Conservation (phyloP, 2,797 vertebrate genomes). For the Cirrhinus molitorella region DNA sequence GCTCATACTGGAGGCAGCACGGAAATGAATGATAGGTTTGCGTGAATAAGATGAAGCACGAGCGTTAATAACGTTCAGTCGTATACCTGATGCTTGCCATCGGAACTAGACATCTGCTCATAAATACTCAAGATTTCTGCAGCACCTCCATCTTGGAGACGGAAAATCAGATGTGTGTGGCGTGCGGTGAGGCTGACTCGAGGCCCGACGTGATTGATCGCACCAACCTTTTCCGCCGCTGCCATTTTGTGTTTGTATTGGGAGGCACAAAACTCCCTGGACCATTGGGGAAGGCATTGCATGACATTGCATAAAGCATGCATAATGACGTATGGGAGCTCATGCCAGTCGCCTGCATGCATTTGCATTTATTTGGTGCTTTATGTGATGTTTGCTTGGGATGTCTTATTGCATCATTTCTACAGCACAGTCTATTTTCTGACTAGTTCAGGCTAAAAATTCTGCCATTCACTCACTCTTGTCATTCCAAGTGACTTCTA, state of each 20-base stretch:
- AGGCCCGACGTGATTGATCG: slow-evolving; percentile 5
- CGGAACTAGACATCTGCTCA: slow-evolving; percentile 23
- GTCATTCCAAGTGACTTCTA: background rate
- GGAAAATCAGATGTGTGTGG: slow-evolving; percentile 8
- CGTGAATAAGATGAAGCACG: background rate
- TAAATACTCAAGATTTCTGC: slow-evolving; percentile 35
- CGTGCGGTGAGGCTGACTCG: background rate
- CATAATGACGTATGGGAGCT: background rate
- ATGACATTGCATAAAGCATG: slow-evolving; percentile 37
- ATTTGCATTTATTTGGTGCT: slow-evolving; percentile 21
- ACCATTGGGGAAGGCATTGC: background rate
- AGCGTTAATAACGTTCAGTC: background rate
- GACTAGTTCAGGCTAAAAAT: background rate
- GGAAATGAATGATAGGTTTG: slow-evolving; percentile 15
- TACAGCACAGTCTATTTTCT: slow-evolving; percentile 6
- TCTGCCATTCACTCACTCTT: background rate
- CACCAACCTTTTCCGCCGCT: background rate
- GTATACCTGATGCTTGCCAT: slow-evolving; percentile 29
- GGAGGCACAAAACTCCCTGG: background rate
- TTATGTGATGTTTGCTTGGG: slow-evolving; percentile 7
- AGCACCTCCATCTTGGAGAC: background rate
- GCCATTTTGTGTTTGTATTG: slow-evolving; percentile 25
- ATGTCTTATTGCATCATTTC: slow-evolving; percentile 30
- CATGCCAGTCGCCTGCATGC: background rate
- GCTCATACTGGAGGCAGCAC: background rate